Evolutionary conservation across 2,888 invertebrate species (phyloP).

Genomic region (Alviniconcha strummeri): DNA sequence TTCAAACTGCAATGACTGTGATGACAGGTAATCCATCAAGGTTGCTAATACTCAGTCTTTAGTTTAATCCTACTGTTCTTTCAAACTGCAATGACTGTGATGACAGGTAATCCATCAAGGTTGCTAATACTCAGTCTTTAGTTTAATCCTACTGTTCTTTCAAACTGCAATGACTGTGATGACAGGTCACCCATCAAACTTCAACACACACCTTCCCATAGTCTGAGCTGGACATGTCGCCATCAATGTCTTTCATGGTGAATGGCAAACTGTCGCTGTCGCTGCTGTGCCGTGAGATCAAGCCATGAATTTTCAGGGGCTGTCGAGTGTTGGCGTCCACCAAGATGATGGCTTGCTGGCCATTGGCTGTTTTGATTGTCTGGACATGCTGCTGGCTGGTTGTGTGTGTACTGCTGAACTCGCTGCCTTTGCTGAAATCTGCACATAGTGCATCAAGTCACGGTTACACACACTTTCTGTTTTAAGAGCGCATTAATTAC

Average conservation of each 20-base stretch:
- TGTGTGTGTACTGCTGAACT: neutral
- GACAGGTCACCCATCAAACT: neutral
- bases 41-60: too few relatives aligned
- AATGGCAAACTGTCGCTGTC: constrained; percentile 53
- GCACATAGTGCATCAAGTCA: neutral
- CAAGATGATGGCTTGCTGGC: constrained; percentile 21
- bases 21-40: too few relatives aligned
- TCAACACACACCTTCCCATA: constrained; percentile 27
- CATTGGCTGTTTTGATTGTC: constrained; percentile 22
- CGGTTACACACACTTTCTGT: neutral
- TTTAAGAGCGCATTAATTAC: too few relatives aligned
- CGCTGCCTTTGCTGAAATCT: constrained; percentile 26
- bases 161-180: too few relatives aligned
- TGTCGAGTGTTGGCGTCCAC: constrained; percentile 12
- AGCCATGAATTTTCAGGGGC: neutral
- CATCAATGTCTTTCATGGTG: constrained; percentile 59
- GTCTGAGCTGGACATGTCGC: constrained; percentile 39
- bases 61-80: too few relatives aligned
- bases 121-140: too few relatives aligned
- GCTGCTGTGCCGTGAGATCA: constrained; percentile 18
- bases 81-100: too few relatives aligned
- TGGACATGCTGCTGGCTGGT: constrained; percentile 24
- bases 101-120: too few relatives aligned
- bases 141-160: too few relatives aligned
- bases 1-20: too few relatives aligned